Conservation (phyloP, 2,888 invertebrate genomes). For the Embidobia sp. region DNA sequence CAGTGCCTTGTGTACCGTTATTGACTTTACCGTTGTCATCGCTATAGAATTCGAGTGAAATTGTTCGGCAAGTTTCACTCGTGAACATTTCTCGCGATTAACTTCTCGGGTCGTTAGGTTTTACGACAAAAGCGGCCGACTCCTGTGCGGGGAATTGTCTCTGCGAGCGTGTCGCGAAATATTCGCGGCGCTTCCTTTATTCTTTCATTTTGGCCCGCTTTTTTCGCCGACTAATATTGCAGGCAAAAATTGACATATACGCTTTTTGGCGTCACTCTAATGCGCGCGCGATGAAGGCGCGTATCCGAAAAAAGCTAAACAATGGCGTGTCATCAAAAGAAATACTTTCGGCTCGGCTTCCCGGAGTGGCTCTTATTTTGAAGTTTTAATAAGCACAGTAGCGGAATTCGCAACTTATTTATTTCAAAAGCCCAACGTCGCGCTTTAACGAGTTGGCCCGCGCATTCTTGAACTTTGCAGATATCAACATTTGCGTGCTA, state of each 20-base stretch:
- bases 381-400: slow-evolving; percentile 52
- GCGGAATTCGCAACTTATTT: slow-evolving; percentile 50
- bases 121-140: slow-evolving; percentile 62
- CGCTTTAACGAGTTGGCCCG: slow-evolving; percentile 46
- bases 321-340: slow-evolving; percentile 32
- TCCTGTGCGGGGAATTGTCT: slow-evolving; percentile 48
- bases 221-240: slow-evolving; percentile 27
- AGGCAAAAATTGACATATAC: slow-evolving; percentile 41
- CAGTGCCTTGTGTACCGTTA: slow-evolving; percentile 44
- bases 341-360: slow-evolving; percentile 32
- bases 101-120: slow-evolving; percentile 67
- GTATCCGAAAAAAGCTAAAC: slow-evolving; percentile 6
- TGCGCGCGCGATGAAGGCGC: slow-evolving; percentile 9
- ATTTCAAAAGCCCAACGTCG: slow-evolving; percentile 36
- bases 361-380: slow-evolving; percentile 41
- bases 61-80: slow-evolving; percentile 60
- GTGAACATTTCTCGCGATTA: slow-evolving; percentile 66
- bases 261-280: slow-evolving; percentile 25
- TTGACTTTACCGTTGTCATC: slow-evolving; percentile 60
- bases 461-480: slow-evolving; percentile 43
- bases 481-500: slow-evolving; percentile 49
- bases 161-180: slow-evolving; percentile 31
- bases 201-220: background rate
- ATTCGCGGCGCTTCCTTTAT: slow-evolving; percentile 25
- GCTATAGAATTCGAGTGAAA: slow-evolving; percentile 61